Evolutionary conservation across 53 echinoderm and acorn worm genomes (phyloP).

Genomic region (Stichopus horrens): DNA sequence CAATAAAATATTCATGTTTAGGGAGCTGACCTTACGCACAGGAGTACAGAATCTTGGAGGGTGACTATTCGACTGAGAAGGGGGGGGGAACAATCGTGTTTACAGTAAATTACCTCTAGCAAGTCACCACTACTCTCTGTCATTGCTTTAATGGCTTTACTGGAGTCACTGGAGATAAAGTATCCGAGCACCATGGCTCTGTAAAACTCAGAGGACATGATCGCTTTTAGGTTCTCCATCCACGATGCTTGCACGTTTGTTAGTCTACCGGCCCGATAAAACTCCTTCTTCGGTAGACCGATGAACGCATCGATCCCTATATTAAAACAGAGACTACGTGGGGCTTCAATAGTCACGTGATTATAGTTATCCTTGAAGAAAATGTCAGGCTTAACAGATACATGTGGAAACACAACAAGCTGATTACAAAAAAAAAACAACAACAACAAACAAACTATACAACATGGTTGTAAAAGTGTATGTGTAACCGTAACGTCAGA

Average conservation of each 20-base stretch:
- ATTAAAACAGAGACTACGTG: not conserved
- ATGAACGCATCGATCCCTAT: constrained; percentile 13
- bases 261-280: not conserved
- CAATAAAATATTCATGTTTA: no score
- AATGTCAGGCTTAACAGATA: no score
- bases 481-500: no score
- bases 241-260: not conserved
- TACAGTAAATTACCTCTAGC: not conserved
- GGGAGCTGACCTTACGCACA: no score
- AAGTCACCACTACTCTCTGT: not conserved
- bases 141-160: not conserved
- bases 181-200: not conserved
- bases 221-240: not conserved
- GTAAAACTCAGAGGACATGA: not conserved
- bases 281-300: not conserved
- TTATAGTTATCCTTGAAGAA: not conserved
- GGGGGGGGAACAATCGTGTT: no score
- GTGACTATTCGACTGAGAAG: no score
- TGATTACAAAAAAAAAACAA: no score
- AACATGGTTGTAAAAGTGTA: no score
- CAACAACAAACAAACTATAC: no score
- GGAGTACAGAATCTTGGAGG: no score
- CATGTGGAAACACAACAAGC: no score
- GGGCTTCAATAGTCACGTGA: not conserved
- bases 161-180: not conserved